These are phyloP conservation scores for Ceramica pisi DNA, from an alignment of 2,888 invertebrate genomes.

Conservation along the genomic window DNA sequence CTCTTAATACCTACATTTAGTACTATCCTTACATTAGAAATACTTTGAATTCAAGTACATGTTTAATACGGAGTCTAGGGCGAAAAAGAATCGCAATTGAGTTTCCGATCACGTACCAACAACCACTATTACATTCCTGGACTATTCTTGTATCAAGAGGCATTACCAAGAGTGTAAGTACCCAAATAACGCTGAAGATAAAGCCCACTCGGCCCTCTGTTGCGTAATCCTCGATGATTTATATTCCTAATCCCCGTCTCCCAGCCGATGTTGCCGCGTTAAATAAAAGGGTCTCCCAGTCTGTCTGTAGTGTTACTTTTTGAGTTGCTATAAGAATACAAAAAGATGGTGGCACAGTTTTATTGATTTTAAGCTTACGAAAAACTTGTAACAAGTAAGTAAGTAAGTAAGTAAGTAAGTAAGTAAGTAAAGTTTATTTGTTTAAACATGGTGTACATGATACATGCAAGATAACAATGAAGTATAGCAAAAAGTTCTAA, in stretches of 20 bases:
- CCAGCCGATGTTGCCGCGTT: slow-evolving; percentile 21
- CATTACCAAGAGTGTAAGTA: slow-evolving; percentile 15
- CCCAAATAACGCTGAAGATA: slow-evolving; percentile 33
- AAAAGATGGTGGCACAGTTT: neutral
- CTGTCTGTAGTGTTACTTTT: neutral
- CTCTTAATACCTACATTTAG: no score
- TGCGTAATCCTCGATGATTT: slow-evolving; percentile 59
- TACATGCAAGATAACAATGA: no score
- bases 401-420: no score
- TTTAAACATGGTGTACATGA: no score
- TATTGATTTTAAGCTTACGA: no score
- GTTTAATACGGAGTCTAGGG: neutral
- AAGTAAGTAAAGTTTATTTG: no score
- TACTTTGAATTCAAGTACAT: neutral
- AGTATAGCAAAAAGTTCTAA: no score
- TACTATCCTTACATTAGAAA: neutral
- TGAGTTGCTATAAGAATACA: neutral
- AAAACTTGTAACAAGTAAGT: no score
- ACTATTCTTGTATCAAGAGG: slow-evolving; percentile 9
- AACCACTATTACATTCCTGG: neutral
- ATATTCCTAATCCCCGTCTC: slow-evolving; percentile 28
- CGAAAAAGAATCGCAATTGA: neutral
- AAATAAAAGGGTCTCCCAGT: slow-evolving; percentile 16
- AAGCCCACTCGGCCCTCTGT: slow-evolving; percentile 30
- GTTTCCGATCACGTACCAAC: slow-evolving; percentile 16